Percentiles rank a stretch among this genome's conserved stretches.
These are phyloP conservation scores for Gonioctena quinquepunctata DNA, from an alignment of 1,140 invertebrate species.

Conservation along the genomic window DNA sequence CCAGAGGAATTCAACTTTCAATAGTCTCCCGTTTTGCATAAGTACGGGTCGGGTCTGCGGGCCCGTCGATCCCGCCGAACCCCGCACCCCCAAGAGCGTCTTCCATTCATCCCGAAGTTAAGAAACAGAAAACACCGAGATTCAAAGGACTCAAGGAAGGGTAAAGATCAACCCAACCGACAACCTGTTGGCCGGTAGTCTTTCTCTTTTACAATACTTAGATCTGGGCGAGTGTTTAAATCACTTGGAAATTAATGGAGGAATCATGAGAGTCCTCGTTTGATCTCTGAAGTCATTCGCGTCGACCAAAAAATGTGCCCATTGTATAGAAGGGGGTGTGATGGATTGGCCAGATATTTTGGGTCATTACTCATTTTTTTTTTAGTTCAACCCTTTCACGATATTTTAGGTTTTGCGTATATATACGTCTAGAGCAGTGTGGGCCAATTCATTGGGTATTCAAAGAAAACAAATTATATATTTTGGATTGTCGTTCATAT, in stretches of 20 bases:
- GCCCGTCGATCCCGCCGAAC: not conserved
- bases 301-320: no score
- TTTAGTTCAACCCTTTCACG: no score
- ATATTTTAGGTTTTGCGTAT: no score
- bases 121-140: conserved; percentile 32
- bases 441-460: no score
- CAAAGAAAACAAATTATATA: no score
- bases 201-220: not conserved
- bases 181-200: conserved; percentile 31
- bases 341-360: no score
- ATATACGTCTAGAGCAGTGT: no score
- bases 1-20: not conserved
- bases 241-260: not conserved
- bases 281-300: no score
- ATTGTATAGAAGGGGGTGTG: no score
- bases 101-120: conserved; percentile 25
- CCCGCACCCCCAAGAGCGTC: not conserved
- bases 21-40: conserved; percentile 6
- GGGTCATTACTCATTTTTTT: no score
- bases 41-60: not conserved
- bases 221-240: not conserved
- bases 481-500: no score
- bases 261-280: no score
- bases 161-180: conserved; percentile 34
- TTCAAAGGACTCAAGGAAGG: conserved; percentile 38